These are phyloP conservation scores for Mionectes olivaceus DNA, from an alignment of 2,797 vertebrate species.

Conservation along the genomic window DNA sequence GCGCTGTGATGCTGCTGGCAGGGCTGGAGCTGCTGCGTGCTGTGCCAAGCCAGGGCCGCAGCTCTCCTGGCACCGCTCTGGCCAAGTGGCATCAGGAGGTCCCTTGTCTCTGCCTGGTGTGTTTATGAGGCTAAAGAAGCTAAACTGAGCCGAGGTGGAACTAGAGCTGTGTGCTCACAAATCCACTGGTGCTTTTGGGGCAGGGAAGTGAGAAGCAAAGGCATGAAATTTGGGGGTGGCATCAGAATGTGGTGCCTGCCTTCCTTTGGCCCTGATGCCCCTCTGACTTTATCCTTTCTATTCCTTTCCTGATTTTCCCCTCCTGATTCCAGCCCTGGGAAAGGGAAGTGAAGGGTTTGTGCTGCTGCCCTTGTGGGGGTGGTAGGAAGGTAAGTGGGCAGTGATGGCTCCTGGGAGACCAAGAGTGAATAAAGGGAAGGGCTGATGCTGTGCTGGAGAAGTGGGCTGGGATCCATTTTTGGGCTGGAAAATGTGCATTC, in stretches of 20 bases:
- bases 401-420: neutral
- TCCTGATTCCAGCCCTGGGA: neutral
- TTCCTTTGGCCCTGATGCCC: neutral
- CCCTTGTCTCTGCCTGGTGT: neutral
- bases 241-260: neutral
- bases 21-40: neutral
- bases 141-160: neutral
- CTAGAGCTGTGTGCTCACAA: neutral
- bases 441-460: conserved; percentile 2
- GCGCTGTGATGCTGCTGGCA: neutral
- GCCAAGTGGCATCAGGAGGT: neutral
- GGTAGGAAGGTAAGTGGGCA: neutral
- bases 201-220: neutral
- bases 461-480: neutral
- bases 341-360: neutral
- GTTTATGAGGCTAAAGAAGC: neutral
- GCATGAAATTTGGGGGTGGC: neutral
- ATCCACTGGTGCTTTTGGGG: neutral
- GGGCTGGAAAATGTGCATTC: neutral
- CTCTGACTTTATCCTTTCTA: neutral
- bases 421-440: neutral
- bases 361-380: neutral
- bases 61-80: neutral
- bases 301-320: neutral
- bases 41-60: neutral